Evolutionary conservation across 2,888 invertebrate species (phyloP).

Genomic region (Acronicta leporina): DNA sequence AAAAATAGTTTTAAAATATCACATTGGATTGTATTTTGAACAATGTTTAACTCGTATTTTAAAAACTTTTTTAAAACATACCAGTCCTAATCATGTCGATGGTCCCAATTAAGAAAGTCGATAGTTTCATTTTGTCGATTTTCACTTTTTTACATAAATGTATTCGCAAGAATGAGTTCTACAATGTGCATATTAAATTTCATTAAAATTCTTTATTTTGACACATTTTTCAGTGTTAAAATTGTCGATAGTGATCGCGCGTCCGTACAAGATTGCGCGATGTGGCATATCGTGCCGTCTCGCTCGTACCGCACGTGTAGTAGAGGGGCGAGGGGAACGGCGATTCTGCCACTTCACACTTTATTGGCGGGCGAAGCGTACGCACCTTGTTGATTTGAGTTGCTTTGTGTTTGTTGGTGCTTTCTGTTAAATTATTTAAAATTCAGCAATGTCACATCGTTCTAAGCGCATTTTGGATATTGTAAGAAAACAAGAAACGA

Average conservation of each 20-base stretch:
- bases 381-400: slow-evolving; percentile 11
- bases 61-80: too few relatives aligned
- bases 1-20: too few relatives aligned
- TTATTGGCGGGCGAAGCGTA: slow-evolving; percentile 12
- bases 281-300: slow-evolving; percentile 11
- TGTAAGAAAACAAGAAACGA: slow-evolving; percentile 11
- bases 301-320: slow-evolving; percentile 8
- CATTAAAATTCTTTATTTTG: slow-evolving; percentile 18
- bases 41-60: too few relatives aligned
- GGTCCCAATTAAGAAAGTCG: too few relatives aligned
- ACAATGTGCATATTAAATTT: slow-evolving; percentile 10
- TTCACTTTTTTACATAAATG: too few relatives aligned
- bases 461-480: slow-evolving; percentile 17
- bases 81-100: too few relatives aligned
- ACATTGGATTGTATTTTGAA: too few relatives aligned
- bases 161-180: slow-evolving; percentile 2
- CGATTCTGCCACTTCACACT: slow-evolving; percentile 17
- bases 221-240: slow-evolving; percentile 20
- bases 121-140: too few relatives aligned
- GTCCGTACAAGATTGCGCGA: slow-evolving; percentile 17
- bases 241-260: slow-evolving; percentile 17
- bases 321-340: slow-evolving; percentile 13
- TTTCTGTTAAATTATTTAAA: slow-evolving; percentile 7
- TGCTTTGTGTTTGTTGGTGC: slow-evolving; percentile 6
- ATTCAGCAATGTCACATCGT: slow-evolving; percentile 18